These are phyloP conservation scores for Chlorodrepanis virens DNA, from an alignment of 2,113 vertebrate genomes.

Conservation along the genomic window DNA sequence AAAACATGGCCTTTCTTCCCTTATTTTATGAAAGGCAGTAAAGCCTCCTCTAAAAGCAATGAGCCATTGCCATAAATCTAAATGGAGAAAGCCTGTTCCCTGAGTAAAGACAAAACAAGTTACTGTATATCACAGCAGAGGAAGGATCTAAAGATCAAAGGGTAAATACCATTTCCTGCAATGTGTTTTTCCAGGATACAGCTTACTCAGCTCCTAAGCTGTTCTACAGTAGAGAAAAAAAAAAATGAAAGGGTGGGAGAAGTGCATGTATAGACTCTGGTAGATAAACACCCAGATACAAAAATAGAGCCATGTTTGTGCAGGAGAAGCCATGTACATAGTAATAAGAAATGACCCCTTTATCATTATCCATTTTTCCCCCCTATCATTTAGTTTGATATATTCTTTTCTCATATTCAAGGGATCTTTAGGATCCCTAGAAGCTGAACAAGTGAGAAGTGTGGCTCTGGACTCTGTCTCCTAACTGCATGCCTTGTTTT, in stretches of 20 bases:
- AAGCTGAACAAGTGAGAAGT: neutral
- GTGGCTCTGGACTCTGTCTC: neutral
- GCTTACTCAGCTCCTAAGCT: neutral
- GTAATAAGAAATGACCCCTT: neutral
- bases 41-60: neutral
- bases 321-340: neutral
- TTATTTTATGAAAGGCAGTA: neutral
- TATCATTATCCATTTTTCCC: neutral
- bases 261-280: neutral
- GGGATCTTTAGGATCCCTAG: neutral
- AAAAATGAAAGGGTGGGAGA: neutral
- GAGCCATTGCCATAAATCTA: slow-evolving; percentile 10
- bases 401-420: neutral
- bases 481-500: neutral
- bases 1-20: neutral
- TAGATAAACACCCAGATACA: neutral
- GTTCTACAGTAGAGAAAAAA: neutral
- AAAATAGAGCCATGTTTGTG: neutral
- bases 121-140: neutral
- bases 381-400: neutral
- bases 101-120: neutral
- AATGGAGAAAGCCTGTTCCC: neutral
- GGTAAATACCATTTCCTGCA: slow-evolving; percentile 27
- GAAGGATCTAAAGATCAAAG: slow-evolving; percentile 40
- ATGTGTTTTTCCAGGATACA: slow-evolving; percentile 25